A percentile compares a stretch with the other conserved stretches of the same genome.
These are phyloP conservation scores for Drosophila prostipennis DNA, from an alignment of 2,888 invertebrate genomes.

Conservation along the genomic window DNA sequence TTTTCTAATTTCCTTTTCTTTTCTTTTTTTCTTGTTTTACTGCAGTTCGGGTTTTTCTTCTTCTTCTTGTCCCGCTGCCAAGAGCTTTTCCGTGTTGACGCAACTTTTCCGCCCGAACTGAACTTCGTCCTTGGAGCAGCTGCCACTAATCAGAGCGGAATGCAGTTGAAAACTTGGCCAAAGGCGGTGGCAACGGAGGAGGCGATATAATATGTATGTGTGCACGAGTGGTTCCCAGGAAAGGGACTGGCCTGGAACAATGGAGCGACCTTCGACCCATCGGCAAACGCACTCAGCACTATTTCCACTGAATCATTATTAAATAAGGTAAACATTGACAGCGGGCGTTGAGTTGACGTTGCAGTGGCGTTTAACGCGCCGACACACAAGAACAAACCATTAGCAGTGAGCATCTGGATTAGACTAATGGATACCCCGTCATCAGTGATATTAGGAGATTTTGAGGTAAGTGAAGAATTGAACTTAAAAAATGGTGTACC, in stretches of 20 bases:
- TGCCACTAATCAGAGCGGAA: slow-evolving; percentile 38
- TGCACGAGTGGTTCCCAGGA: not conserved
- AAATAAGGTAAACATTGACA: slow-evolving; percentile 67
- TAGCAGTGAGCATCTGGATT: not conserved
- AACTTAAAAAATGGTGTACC: too few species aligned
- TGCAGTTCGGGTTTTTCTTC: too few species aligned
- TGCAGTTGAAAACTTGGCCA: slow-evolving; percentile 13
- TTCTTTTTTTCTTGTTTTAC: not conserved
- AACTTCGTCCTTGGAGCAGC: slow-evolving; percentile 40
- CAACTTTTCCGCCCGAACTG: slow-evolving; percentile 20
- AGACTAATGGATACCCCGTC: not conserved
- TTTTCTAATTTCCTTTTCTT: too few species aligned
- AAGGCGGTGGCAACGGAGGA: not conserved
- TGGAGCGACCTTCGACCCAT: slow-evolving; percentile 55
- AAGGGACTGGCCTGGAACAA: slow-evolving; percentile 16
- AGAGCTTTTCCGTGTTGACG: slow-evolving; percentile 9
- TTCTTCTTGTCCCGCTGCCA: not conserved
- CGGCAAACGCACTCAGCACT: slow-evolving; percentile 11
- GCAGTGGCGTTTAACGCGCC: slow-evolving; percentile 32
- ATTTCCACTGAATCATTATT: slow-evolving; percentile 31
- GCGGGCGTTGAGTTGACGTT: slow-evolving; percentile 20
- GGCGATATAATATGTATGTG: not conserved
- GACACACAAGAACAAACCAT: slow-evolving; percentile 48
- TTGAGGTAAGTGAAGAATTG: too few species aligned
- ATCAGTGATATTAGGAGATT: too few species aligned